Evolutionary conservation across 2,797 vertebrate genomes (phyloP), one percentile per base, ranked within the genome.

Genomic region (Picus viridis): DNA sequence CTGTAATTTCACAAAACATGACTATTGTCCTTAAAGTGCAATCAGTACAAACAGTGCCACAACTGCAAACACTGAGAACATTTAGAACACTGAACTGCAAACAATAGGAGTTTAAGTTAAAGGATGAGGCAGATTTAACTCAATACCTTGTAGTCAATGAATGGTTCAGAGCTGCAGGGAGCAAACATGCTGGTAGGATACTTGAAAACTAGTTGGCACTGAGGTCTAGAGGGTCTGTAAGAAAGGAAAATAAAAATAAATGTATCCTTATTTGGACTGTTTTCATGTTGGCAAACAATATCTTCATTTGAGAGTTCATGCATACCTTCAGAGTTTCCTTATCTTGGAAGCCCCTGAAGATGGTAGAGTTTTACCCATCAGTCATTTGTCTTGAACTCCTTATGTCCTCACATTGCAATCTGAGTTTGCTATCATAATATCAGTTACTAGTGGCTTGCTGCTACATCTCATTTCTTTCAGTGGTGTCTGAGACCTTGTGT

Each of bases 81-180:
- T 81, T 93, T 65, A 83, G 93, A 95, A 95, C 89, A 85, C 59
- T 30, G 72, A 94, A 92, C 82, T 86, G 63, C 53, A 93, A 95
- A 95, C 89, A 95, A 95, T 93, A 75, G 36, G 61, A 93, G 51
- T 75, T 87, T 84, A 92, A 95, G 86, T 92, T 87, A 92, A 94
- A 90, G 58, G 75, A 86, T 59, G 45, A 83, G 16, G 58, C 75
- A 87, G 32, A 87, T 74, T 85, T 95, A 85, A 87, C 72, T 56
- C 65, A 58, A 51, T 71, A 90, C 24, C 34, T 91, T 76, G 61
- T 67, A 64, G 75, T 69, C 89, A 93, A 94, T 53, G 92, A 90
- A 51, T 24, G n/a, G 30, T 77, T 75, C 90, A 71, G 65, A 79
- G 36, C 72, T 87, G 23, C 41, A 43, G 41, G 16, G 16, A 43